phyloP scores from a whole-genome alignment of 2,797 vertebrate species.

The Vultur gryphus region DNA sequence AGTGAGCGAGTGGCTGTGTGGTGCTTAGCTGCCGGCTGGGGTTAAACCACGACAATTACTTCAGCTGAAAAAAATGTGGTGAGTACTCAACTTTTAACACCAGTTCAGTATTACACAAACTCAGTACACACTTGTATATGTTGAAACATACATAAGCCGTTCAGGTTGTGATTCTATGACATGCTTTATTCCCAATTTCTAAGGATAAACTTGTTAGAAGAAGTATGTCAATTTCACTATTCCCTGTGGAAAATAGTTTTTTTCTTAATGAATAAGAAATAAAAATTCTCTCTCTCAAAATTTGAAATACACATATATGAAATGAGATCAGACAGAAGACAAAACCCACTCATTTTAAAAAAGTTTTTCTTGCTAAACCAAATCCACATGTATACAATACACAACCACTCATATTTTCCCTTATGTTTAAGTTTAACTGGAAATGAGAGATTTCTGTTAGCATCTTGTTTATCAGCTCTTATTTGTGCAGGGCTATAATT shows the following conservation, averaged over 20 bases:
- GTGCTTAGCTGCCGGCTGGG: no score
- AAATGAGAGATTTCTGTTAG: not conserved
- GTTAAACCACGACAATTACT: not conserved
- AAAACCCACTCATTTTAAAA: not conserved
- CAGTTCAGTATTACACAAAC: not conserved
- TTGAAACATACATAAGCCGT: not conserved
- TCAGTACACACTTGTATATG: not conserved
- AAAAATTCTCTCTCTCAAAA: not conserved
- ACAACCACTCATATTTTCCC: not conserved
- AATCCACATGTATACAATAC: not conserved
- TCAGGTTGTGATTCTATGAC: not conserved
- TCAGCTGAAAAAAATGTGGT: not conserved
- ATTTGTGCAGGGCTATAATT: not conserved
- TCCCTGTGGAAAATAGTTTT: not conserved
- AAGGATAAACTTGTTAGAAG: not conserved
- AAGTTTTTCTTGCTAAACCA: not conserved
- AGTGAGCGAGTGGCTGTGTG: no score
- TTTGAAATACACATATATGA: not conserved
- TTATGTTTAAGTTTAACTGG: not conserved
- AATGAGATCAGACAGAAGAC: not conserved
- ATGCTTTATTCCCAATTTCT: not conserved
- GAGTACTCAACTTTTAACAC: not conserved
- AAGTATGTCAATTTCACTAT: not conserved
- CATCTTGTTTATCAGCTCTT: not conserved
- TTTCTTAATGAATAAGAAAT: not conserved